Conservation (phyloP, 2,888 invertebrate species). For the Silvanus unidentatus region DNA sequence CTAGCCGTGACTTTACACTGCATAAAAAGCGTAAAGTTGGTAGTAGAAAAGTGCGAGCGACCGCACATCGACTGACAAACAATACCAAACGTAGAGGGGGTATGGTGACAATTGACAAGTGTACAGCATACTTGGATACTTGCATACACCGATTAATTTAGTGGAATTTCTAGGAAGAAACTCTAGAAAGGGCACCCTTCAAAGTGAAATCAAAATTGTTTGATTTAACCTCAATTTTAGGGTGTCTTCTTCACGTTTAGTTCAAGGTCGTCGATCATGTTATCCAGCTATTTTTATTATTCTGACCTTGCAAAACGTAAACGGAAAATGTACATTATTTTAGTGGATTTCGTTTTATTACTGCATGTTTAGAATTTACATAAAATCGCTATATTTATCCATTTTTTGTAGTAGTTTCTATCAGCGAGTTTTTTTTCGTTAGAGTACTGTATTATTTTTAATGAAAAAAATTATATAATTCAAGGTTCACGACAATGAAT, state of each 20-base stretch:
- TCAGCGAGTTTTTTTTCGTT: no score
- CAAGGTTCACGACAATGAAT: conserved; percentile 32
- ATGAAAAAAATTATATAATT: conserved; percentile 24
- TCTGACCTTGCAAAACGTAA: conserved; percentile 26
- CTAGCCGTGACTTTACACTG: conserved; percentile 36
- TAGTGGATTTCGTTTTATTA: no score
- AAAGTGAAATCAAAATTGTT: conserved; percentile 7
- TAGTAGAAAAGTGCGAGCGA: conserved; percentile 40
- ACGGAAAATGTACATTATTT: no score
- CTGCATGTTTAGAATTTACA: no score
- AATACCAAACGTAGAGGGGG: conserved; percentile 41
- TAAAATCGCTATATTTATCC: no score
- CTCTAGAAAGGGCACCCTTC: no score
- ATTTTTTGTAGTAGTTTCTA: no score
- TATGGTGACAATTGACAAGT: conserved; percentile 32
- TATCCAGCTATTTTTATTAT: conserved; percentile 26
- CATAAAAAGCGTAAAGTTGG: conserved; percentile 39
- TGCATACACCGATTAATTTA: no score
- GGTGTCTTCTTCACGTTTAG: conserved; percentile 9
- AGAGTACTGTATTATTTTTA: no score
- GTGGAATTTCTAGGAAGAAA: no score
- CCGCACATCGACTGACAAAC: conserved; percentile 36
- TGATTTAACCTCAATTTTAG: conserved; percentile 18
- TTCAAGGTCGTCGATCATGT: conserved; percentile 30
- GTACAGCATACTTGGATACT: no score